phyloP scores from a whole-genome alignment of 2,888 invertebrate species.

The Dynastes grantii region DNA sequence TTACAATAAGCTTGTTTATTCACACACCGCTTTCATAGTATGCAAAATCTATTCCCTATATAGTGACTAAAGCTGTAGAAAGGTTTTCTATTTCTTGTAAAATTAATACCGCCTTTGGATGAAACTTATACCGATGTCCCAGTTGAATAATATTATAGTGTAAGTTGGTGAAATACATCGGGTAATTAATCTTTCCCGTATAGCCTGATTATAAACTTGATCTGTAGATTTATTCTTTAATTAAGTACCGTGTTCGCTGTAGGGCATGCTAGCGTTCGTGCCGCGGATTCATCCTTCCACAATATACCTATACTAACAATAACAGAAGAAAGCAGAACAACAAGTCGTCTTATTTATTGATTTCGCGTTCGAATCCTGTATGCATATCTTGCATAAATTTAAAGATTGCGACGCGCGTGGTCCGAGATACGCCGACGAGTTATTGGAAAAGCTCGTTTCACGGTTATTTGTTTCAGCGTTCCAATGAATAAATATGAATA shows the following conservation, averaged over 20 bases:
- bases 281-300: too few relatives aligned
- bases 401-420: conserved; percentile 8
- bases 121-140: too few relatives aligned
- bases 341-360: conserved; percentile 35
- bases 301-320: background rate
- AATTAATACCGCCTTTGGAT: too few relatives aligned
- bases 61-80: too few relatives aligned
- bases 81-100: too few relatives aligned
- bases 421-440: background rate
- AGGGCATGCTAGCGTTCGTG: conserved; percentile 3
- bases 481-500: conserved; percentile 47
- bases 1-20: too few relatives aligned
- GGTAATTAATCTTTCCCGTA: conserved; percentile 1
- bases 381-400: conserved; percentile 24
- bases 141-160: background rate
- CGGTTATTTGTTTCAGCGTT: conserved; percentile 44
- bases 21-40: too few relatives aligned
- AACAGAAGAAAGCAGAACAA: background rate
- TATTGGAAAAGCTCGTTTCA: conserved; percentile 45
- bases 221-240: conserved; percentile 24
- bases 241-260: conserved; percentile 13
- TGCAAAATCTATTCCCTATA: too few relatives aligned
- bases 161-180: background rate
- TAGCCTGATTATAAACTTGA: conserved; percentile 24
- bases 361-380: conserved; percentile 12